Base-by-base conservation (phyloP, 2,113 vertebrate species). In the Ammodytes marinus region DNA sequence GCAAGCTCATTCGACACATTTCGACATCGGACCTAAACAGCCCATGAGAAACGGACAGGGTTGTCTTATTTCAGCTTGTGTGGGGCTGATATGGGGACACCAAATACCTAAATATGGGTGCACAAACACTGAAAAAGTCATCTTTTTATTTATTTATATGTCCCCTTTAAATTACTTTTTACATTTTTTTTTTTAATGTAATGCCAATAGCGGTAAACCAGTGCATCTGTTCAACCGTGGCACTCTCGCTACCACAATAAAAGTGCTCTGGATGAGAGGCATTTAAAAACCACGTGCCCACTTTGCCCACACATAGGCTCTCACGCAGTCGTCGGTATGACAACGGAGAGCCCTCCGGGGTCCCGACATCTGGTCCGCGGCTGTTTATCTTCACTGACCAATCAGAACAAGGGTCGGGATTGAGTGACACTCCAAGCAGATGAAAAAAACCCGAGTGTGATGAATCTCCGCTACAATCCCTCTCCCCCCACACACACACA, bases 311-410 rank as follows among this genome's bases (percentile, higher is more conserved):
- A 89, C 79, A 74, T 80, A 83, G 47, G 71, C 74, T 45, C 79
- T 64, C 71, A 27, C 70, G 66, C 35, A 86, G n/a, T n/a, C n/a
- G 85, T 77, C 87, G 43, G 73, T 43, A 50, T 53, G 88, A 89
- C 89, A 86, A 86, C 81, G 81, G 47, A 53, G 86, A 74, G 70
- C 74, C 19, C 74, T 70, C 12, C 55, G n/a, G 11, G 88, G 83
- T 88, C 89, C 69, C 14, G 74, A 88, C 90, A 84, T 84, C 83
- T 89, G 86, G 82, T 79, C 92, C 84, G n/a, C 11, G 8, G 78
- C 85, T 89, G 85, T 89, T 92, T 90, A 94, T 93, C 92, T 80
- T 77, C 54, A 8, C 82, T 63, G 86, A 91, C 90, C 89, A 91
- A 92, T 89, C 90, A 74, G 86, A 68, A 7, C 39, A 8, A 77